Percentiles rank a stretch among this genome's conserved stretches.
These are phyloP conservation scores for Bradysia coprophila DNA, from an alignment of 1,140 invertebrate genomes.

Conservation along the genomic window DNA sequence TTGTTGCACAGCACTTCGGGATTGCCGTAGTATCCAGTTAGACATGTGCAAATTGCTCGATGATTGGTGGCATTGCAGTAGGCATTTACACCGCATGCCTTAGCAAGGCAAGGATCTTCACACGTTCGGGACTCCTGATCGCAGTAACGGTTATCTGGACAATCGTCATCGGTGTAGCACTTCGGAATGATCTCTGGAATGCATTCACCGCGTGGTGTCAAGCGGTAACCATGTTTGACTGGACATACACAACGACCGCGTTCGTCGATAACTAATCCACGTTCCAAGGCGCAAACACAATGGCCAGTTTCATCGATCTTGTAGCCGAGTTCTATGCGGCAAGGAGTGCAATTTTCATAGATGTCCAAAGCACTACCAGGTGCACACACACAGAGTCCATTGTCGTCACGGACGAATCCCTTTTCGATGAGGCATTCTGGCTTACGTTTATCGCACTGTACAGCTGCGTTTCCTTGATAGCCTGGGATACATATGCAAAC, in stretches of 20 bases:
- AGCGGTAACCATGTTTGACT: constrained; percentile 42
- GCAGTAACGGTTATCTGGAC: constrained; percentile 57
- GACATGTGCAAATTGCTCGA: constrained; percentile 55
- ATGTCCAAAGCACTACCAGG: constrained; percentile 54
- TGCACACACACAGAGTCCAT: constrained; percentile 56
- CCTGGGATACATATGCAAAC: constrained; percentile 73
- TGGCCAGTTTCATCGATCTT: constrained; percentile 53
- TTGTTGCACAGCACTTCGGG: constrained; percentile 42
- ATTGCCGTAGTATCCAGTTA: constrained; percentile 47
- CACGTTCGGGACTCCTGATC: constrained; percentile 45
- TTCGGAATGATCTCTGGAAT: constrained; percentile 30
- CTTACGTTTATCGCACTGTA: constrained; percentile 52
- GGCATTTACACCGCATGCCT: constrained; percentile 55
- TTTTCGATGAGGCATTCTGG: constrained; percentile 46
- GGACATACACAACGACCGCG: constrained; percentile 62
- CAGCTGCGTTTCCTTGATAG: constrained; percentile 61
- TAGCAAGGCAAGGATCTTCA: constrained; percentile 50
- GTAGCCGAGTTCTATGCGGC: constrained; percentile 46
- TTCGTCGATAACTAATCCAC: constrained; percentile 54
- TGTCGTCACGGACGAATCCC: constrained; percentile 44
- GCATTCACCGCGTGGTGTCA: constrained; percentile 46
- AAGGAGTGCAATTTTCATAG: constrained; percentile 55
- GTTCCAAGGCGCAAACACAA: constrained; percentile 59
- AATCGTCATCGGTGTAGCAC: constrained; percentile 56
- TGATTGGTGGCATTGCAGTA: constrained; percentile 64